These are phyloP conservation scores for Drosophila parvula DNA, from an alignment of 1,140 invertebrate species.

Conservation along the genomic window DNA sequence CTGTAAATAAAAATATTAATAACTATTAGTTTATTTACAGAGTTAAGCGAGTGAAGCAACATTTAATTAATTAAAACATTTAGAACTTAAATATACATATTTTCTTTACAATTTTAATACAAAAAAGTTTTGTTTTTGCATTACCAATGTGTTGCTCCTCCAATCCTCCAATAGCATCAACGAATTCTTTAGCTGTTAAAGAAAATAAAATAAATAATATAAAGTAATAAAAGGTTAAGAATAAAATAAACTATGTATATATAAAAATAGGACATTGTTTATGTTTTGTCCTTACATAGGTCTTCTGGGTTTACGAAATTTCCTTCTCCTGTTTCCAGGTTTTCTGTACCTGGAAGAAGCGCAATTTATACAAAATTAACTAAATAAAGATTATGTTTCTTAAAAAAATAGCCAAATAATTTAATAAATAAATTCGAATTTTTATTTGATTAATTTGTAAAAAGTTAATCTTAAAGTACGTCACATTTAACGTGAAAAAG, in stretches of 20 bases:
- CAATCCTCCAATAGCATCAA: background rate
- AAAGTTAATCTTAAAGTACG: background rate
- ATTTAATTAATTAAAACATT: no score
- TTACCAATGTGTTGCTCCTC: background rate
- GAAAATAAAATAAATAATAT: background rate
- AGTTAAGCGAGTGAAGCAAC: no score
- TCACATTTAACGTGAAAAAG: background rate
- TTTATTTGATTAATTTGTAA: background rate
- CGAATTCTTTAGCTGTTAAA: slow-evolving; percentile 5
- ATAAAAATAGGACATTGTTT: background rate
- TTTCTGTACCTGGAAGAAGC: background rate
- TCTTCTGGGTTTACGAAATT: background rate
- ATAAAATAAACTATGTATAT: background rate
- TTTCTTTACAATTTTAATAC: no score
- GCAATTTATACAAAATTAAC: background rate
- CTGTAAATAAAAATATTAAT: background rate
- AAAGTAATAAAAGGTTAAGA: background rate
- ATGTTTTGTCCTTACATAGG: slow-evolving; percentile 2
- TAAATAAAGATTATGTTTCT: no score
- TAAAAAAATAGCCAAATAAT: no score
- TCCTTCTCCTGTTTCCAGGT: slow-evolving; percentile 3
- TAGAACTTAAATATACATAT: no score
- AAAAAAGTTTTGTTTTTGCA: background rate
- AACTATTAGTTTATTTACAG: background rate
- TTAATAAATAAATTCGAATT: background rate